phyloP scores from a whole-genome alignment of 2,888 invertebrate species.

The Spodoptera littoralis region DNA sequence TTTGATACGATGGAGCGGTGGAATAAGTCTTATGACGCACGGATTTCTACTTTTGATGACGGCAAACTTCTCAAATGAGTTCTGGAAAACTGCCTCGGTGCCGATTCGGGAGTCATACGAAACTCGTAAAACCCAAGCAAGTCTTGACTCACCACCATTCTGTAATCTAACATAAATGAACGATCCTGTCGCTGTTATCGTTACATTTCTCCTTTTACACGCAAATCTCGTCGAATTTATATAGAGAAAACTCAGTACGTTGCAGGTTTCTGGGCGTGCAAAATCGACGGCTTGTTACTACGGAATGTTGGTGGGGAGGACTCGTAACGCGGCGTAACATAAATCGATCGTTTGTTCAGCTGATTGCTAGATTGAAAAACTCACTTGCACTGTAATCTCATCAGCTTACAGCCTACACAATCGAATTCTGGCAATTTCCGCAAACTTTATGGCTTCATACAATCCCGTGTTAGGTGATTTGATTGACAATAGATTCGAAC shows the following conservation, averaged over 20 bases:
- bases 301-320: slow-evolving; percentile 67
- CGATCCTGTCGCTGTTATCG: slow-evolving; percentile 77
- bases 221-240: slow-evolving; percentile 77
- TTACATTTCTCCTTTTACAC: slow-evolving; percentile 80
- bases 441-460: slow-evolving; percentile 37
- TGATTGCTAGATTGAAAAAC: slow-evolving; percentile 82
- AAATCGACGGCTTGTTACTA: slow-evolving; percentile 69
- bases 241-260: slow-evolving; percentile 75
- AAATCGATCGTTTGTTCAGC: slow-evolving; percentile 82
- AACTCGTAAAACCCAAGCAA: slow-evolving; percentile 82
- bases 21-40: slow-evolving; percentile 64
- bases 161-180: slow-evolving; percentile 79
- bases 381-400: slow-evolving; percentile 73
- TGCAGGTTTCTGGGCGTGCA: slow-evolving; percentile 72
- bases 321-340: slow-evolving; percentile 78
- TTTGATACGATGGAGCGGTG: slow-evolving; percentile 51
- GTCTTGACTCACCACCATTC: slow-evolving; percentile 71
- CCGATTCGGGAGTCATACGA: slow-evolving; percentile 80
- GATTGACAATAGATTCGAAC: slow-evolving; percentile 66
- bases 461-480: slow-evolving; percentile 48
- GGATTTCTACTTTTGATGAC: slow-evolving; percentile 77
- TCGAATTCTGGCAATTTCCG: slow-evolving; percentile 49
- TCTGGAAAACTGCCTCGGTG: slow-evolving; percentile 75
- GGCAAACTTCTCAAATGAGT: slow-evolving; percentile 80
- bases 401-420: slow-evolving; percentile 62